phyloP scores from a whole-genome alignment of 2,113 vertebrate species.

The Rhinichthys klamathensis region DNA sequence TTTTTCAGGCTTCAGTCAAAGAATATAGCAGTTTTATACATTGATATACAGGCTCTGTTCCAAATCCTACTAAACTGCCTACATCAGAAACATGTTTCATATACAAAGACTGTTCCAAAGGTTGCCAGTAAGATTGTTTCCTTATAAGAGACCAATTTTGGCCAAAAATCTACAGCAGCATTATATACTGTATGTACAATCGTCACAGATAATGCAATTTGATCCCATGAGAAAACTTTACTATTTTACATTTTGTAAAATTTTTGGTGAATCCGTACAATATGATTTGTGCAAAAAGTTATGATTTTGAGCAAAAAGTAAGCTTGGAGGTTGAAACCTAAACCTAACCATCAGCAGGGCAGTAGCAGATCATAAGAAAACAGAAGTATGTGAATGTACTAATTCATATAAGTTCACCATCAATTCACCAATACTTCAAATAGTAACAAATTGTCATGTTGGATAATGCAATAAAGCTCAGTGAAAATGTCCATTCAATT shows the following conservation, averaged over 20 bases:
- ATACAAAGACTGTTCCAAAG: background rate
- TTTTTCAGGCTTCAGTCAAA: background rate
- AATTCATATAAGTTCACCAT: background rate
- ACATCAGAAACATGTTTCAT: background rate
- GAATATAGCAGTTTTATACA: background rate
- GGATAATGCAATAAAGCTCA: background rate
- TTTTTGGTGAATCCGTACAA: background rate
- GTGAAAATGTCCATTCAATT: background rate
- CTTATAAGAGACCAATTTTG: background rate
- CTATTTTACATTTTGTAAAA: background rate
- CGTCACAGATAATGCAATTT: no score
- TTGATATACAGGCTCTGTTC: background rate
- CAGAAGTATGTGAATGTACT: background rate
- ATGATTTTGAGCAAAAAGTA: no score
- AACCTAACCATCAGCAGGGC: background rate
- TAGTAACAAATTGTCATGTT: background rate
- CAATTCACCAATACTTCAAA: background rate
- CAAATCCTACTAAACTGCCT: background rate
- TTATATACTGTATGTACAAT: background rate
- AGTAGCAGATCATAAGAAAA: background rate
- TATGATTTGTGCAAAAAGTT: background rate
- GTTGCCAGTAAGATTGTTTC: background rate
- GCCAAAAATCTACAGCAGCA: background rate
- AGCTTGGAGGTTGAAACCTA: no score
- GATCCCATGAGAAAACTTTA: background rate